Conservation (phyloP, 2,113 vertebrate species). For the Anseranas semipalmata region DNA sequence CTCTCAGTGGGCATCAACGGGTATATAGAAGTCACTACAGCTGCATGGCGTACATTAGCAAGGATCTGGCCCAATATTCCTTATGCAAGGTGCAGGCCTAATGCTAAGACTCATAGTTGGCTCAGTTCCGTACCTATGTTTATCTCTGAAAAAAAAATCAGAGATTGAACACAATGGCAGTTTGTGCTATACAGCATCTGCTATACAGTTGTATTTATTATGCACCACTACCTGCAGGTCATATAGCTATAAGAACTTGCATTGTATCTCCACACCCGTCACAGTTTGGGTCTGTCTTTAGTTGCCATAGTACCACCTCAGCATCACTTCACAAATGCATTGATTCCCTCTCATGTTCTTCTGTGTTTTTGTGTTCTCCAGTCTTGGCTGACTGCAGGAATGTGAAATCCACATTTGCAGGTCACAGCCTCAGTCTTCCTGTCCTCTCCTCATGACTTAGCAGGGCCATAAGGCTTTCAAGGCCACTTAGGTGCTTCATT, state of each 20-base stretch:
- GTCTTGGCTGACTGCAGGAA: neutral
- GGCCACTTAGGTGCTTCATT: neutral
- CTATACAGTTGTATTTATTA: neutral
- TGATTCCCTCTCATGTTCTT: neutral
- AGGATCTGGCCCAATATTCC: neutral
- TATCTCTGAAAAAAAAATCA: neutral
- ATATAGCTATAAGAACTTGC: neutral
- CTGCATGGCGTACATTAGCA: neutral
- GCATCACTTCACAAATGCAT: neutral
- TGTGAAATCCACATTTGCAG: accelerated
- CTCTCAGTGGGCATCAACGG: neutral
- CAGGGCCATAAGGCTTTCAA: neutral
- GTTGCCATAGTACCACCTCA: neutral
- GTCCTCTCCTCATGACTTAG: neutral
- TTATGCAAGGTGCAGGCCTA: neutral
- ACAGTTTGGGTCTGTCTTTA: neutral
- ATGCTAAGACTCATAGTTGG: neutral
- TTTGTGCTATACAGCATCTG: no score
- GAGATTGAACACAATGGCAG: neutral
- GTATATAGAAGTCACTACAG: neutral
- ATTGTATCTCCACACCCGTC: neutral
- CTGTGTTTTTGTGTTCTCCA: neutral
- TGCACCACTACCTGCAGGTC: neutral
- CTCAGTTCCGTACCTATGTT: neutral
- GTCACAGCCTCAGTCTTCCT: neutral